Conservation (phyloP, 2,888 invertebrate species). For the Octodonta nipae region DNA sequence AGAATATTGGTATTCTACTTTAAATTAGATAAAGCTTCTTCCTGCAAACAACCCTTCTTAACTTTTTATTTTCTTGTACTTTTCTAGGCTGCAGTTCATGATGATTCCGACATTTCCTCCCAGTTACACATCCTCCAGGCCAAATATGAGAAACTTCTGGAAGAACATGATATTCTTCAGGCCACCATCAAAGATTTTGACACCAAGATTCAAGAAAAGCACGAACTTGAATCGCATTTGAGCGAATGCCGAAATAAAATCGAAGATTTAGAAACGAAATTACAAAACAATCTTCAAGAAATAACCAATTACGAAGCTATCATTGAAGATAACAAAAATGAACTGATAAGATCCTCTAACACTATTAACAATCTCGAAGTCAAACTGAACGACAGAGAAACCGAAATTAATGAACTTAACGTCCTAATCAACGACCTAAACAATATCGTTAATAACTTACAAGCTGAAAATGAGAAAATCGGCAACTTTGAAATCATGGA, state of each 20-base stretch:
- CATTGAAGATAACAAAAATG: conserved; percentile 28
- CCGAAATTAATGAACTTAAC: conserved; percentile 31
- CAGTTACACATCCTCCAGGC: conserved; percentile 10
- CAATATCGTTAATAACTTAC: conserved; percentile 38
- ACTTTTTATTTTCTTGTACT: too few species aligned
- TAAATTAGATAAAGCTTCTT: too few species aligned
- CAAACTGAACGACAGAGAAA: conserved; percentile 23
- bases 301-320: conserved; percentile 25
- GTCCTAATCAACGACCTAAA: conserved; percentile 40
- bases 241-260: conserved; percentile 17
- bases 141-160: conserved; percentile 20
- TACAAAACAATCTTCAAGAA: conserved; percentile 23
- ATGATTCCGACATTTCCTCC: conserved; percentile 1
- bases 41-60: too few species aligned
- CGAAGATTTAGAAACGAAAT: conserved; percentile 22
- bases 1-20: too few species aligned
- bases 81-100: conserved; percentile 1
- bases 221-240: conserved; percentile 21
- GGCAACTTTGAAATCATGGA: conserved; percentile 36
- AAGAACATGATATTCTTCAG: conserved; percentile 24
- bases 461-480: conserved; percentile 38
- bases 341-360: conserved; percentile 26
- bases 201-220: conserved; percentile 23
- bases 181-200: conserved; percentile 20
- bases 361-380: conserved; percentile 24